These are phyloP conservation scores for Rhadinocentrus ornatus DNA, from an alignment of 2,797 vertebrate genomes.

Conservation along the genomic window DNA sequence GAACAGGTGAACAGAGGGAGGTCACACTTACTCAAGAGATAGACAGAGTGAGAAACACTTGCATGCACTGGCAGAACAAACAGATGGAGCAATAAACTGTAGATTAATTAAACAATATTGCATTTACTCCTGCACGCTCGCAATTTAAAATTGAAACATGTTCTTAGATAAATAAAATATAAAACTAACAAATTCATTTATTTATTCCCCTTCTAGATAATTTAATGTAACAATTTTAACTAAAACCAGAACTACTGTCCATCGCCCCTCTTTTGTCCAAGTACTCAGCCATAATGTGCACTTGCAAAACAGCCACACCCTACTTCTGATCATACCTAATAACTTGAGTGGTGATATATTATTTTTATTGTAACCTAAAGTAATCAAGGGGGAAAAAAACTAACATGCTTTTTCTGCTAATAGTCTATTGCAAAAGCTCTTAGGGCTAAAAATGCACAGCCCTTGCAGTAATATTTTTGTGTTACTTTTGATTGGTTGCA, in stretches of 20 bases:
- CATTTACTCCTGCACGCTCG: slow-evolving; percentile 35
- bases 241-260: slow-evolving; percentile 22
- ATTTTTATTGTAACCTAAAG: slow-evolving; percentile 57
- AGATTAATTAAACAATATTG: slow-evolving; percentile 61
- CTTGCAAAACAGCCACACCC: slow-evolving; percentile 30
- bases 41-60: slow-evolving; percentile 48
- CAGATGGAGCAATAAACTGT: slow-evolving; percentile 59
- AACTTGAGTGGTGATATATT: slow-evolving; percentile 64
- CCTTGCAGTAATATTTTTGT: slow-evolving; percentile 60
- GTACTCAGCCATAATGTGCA: slow-evolving; percentile 52
- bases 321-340: slow-evolving; percentile 47
- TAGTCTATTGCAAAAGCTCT: slow-evolving; percentile 59
- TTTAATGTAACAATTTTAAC: slow-evolving; percentile 17
- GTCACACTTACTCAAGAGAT: slow-evolving; percentile 52
- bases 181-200: not conserved
- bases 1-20: slow-evolving; percentile 56
- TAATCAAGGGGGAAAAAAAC: slow-evolving; percentile 58
- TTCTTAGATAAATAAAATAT: slow-evolving; percentile 12
- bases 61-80: slow-evolving; percentile 34
- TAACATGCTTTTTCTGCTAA: slow-evolving; percentile 51
- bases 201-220: slow-evolving; percentile 24
- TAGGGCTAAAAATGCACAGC: slow-evolving; percentile 41
- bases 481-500: slow-evolving; percentile 71
- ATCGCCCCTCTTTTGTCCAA: slow-evolving; percentile 38
- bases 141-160: slow-evolving; percentile 35